Evolutionary conservation across 2,797 vertebrate species (phyloP).

Genomic region (Sparidentex hasta): DNA sequence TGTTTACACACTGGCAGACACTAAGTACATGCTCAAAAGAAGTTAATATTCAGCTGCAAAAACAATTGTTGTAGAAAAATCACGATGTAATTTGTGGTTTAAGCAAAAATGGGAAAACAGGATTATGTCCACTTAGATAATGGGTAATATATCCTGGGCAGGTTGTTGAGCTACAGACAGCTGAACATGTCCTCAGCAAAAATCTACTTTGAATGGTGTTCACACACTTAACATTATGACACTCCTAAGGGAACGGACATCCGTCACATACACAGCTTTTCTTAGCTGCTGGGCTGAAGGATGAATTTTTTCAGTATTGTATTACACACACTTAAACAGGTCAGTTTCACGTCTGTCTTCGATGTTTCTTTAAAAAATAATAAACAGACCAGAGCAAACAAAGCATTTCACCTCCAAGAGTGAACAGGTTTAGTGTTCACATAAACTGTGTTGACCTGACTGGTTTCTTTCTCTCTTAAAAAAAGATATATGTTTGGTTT

Average conservation of each 20-base stretch:
- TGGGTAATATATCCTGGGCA: slow-evolving; percentile 26
- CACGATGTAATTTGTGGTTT: slow-evolving; percentile 27
- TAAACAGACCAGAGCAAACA: slow-evolving; percentile 43
- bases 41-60: slow-evolving; percentile 59
- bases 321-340: slow-evolving; percentile 34
- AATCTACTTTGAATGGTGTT: slow-evolving; percentile 48
- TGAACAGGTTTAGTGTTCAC: slow-evolving; percentile 21
- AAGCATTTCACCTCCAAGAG: slow-evolving; percentile 33
- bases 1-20: slow-evolving; percentile 62
- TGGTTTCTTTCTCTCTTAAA: slow-evolving; percentile 5
- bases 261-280: slow-evolving; percentile 12
- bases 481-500: not conserved
- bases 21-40: slow-evolving; percentile 63
- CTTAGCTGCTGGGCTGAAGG: slow-evolving; percentile 18
- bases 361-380: slow-evolving; percentile 43
- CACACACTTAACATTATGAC: slow-evolving; percentile 27
- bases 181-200: slow-evolving; percentile 40
- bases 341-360: slow-evolving; percentile 1
- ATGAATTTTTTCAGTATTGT: slow-evolving; percentile 21
- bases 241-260: slow-evolving; percentile 4
- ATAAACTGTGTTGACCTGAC: slow-evolving; percentile 9
- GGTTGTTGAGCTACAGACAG: slow-evolving; percentile 43
- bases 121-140: slow-evolving; percentile 22
- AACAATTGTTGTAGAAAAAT: slow-evolving; percentile 52
- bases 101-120: slow-evolving; percentile 33